Conservation (phyloP, 2,888 invertebrate genomes). For the Pachliopta kotzebuea region DNA sequence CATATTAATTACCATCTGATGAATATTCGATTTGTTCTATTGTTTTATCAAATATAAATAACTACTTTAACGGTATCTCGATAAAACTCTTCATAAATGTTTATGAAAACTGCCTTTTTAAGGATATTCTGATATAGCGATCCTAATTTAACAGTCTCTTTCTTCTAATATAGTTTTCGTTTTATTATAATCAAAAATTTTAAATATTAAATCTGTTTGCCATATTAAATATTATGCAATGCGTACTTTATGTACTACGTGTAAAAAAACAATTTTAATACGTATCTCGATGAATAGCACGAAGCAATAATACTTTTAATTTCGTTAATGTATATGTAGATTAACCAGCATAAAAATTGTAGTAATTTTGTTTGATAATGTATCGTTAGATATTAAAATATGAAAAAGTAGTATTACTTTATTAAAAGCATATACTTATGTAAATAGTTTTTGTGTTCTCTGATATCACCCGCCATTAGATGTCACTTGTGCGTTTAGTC, state of each 20-base stretch:
- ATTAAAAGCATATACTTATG: not conserved
- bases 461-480: slow-evolving; percentile 21
- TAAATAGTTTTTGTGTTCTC: not conserved
- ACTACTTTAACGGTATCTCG: no score
- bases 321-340: not conserved
- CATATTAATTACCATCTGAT: no score
- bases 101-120: no score
- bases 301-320: not conserved
- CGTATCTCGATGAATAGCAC: not conserved
- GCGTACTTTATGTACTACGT: not conserved
- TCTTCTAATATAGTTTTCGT: not conserved
- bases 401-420: not conserved
- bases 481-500: slow-evolving; percentile 23
- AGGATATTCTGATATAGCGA: no score
- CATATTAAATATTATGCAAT: not conserved
- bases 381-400: not conserved
- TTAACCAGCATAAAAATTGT: not conserved
- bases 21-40: no score
- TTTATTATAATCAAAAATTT: not conserved
- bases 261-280: no score
- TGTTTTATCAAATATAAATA: no score
- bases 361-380: not conserved
- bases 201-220: not conserved
- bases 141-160: not conserved
- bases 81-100: no score